Evolutionary conservation across 2,888 invertebrate species (phyloP), one percentile per base, ranked within the genome.

Genomic region (Melolontha melolontha): DNA sequence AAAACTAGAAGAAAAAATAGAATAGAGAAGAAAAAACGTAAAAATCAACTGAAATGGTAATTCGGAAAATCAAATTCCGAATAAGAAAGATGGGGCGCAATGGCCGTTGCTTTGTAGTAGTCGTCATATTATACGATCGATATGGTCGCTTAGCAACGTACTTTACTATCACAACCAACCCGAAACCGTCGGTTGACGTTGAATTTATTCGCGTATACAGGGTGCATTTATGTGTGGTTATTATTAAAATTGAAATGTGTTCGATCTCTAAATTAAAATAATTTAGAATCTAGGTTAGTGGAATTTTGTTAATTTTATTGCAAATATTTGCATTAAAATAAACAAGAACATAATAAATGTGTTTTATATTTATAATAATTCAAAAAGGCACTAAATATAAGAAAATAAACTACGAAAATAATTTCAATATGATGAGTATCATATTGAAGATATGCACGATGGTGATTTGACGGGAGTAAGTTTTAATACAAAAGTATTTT

Each of bases 91-190:
- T 70, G 70, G 70, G 67, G 67, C 70, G 71, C 71, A 70, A 73
- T 72, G 71, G 74, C 72, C 71, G 71, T 70, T 70, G 70, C 69
- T 70, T 69, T 69, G 70, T 67, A 69, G 71, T 71, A 70, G 70
- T 71, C 73, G 71, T 74, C 73, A 73, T 73, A 72, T 70, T 69
- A 66, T 64, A 63, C 63, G 72, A 72, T 73, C 73, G 73, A 73
- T 73, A 66, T 71, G 69, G 72, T 73, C 72, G 73, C 72, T 57
- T 70, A 70, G 73, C 73, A 73, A 73, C 73, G 59, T 59, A 64
- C 70, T 70, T 71, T 73, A 72, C 71, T 72, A 72, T 74, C 69
- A 72, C 73, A 71, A 73, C 68, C 71, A 72, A 66, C 68, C 74
- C 44, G 34, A 44, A 59, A 59, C 59, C 44, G 59, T 59, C 44